Evolutionary conservation across 2,888 invertebrate genomes (phyloP).

Genomic region (Mongoloraphidia duomilia): DNA sequence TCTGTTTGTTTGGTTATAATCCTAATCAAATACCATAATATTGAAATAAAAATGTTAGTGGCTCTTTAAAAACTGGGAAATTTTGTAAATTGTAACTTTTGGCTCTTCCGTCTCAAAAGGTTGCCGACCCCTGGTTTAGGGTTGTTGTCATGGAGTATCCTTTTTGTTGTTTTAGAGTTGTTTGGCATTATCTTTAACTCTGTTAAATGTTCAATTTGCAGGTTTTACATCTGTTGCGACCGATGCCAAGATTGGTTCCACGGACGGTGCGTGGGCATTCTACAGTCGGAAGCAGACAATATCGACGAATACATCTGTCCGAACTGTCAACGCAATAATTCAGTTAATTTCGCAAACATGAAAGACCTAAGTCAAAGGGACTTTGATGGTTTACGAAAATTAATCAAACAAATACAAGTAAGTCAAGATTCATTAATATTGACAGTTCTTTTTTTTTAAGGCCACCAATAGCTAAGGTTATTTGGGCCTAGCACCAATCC

Average conservation of each 20-base stretch:
- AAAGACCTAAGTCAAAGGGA: conserved; percentile 67
- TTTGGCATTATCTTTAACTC: not conserved
- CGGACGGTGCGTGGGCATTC: conserved; percentile 89
- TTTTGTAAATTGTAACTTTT: conserved; percentile 1
- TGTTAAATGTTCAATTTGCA: conserved; percentile 27
- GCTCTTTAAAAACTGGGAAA: too few species aligned
- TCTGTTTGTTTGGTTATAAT: too few species aligned
- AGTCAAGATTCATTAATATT: too few species aligned
- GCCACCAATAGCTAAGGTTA: not conserved
- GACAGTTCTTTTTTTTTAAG: too few species aligned
- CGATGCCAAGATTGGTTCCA: conserved; percentile 99
- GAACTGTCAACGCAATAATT: conserved; percentile 80
- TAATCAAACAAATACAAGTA: conserved; percentile 82
- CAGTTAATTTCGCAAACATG: conserved; percentile 81
- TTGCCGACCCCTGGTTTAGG: too few species aligned
- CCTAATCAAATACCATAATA: too few species aligned
- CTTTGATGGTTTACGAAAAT: conserved; percentile 66
- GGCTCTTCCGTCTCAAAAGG: too few species aligned
- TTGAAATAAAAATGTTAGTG: too few species aligned
- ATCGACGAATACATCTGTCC: conserved; percentile 96
- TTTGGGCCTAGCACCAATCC: not conserved
- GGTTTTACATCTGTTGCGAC: conserved; percentile 98
- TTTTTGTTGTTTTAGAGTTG: too few species aligned
- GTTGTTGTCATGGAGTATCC: not conserved
- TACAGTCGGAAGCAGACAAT: conserved; percentile 85